These are phyloP conservation scores for Diarsia dahlii DNA, from an alignment of 2,888 invertebrate genomes.

Conservation along the genomic window DNA sequence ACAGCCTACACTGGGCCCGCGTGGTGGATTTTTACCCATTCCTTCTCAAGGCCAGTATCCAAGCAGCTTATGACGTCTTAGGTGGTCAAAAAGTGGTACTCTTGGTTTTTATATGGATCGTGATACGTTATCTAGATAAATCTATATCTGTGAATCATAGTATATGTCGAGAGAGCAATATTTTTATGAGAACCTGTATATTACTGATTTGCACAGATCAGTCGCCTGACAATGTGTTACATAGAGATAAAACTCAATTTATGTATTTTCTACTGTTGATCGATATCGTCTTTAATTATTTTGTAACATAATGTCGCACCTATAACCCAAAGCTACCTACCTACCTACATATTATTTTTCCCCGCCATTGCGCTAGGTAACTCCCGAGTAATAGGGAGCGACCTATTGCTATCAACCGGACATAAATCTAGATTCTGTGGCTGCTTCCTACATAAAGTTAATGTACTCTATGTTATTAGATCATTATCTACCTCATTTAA, in stretches of 20 bases:
- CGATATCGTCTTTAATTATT: not conserved
- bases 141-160: too few relatives aligned
- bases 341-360: not conserved
- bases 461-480: not conserved
- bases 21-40: too few relatives aligned
- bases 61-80: too few relatives aligned
- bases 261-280: not conserved
- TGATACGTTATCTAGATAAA: not conserved
- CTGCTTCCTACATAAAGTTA: not conserved
- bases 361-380: not conserved
- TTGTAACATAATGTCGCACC: not conserved
- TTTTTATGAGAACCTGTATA: constrained; percentile 20
- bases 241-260: constrained; percentile 22
- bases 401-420: not conserved
- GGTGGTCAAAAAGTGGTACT: not conserved
- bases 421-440: not conserved
- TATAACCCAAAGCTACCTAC: not conserved
- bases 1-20: too few relatives aligned
- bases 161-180: constrained; percentile 1
- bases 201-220: constrained; percentile 15
- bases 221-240: not conserved
- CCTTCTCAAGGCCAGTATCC: too few relatives aligned
- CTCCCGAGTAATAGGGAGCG: not conserved
- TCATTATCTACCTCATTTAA: not conserved
- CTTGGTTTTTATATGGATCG: not conserved